These are phyloP conservation scores for Chrysopilus asiliformis DNA, from an alignment of 2,888 invertebrate species.

Conservation along the genomic window DNA sequence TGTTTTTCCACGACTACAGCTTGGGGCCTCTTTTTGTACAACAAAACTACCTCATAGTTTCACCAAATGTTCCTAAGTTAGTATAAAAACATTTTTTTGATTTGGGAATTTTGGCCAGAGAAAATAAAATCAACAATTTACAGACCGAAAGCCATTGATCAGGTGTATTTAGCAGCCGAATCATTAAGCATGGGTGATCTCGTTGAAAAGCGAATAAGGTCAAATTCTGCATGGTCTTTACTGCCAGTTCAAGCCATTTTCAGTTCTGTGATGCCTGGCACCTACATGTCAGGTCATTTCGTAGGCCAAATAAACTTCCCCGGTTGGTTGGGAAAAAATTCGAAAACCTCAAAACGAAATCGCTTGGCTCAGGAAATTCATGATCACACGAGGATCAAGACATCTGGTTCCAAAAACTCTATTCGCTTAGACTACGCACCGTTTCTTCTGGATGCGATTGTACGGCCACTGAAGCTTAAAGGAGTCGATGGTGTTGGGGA, in stretches of 20 bases:
- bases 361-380: constrained; percentile 73
- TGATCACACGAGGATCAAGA: constrained; percentile 70
- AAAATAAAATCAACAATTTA: constrained; percentile 29
- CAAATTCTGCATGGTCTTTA: constrained; percentile 72
- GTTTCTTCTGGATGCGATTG: constrained; percentile 58
- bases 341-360: constrained; percentile 65
- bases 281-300: constrained; percentile 67
- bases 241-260: constrained; percentile 79
- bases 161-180: constrained; percentile 70
- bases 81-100: constrained; percentile 14
- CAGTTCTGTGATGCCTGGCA: constrained; percentile 83
- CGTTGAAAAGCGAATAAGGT: constrained; percentile 68
- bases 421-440: constrained; percentile 82
- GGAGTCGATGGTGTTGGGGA: constrained; percentile 58
- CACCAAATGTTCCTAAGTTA: constrained; percentile 61
- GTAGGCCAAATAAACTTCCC: constrained; percentile 80
- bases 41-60: constrained; percentile 82
- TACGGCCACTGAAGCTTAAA: constrained; percentile 57
- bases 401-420: constrained; percentile 67
- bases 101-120: not conserved
- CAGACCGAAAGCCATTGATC: constrained; percentile 44
- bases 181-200: constrained; percentile 76
- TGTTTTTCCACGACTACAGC: constrained; percentile 96
- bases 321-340: constrained; percentile 92
- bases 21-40: constrained; percentile 94